A percentile compares a stretch with the other conserved stretches of the same genome.
Conservation (phyloP, 2,113 vertebrate species). For the Globicephala melas region DNA sequence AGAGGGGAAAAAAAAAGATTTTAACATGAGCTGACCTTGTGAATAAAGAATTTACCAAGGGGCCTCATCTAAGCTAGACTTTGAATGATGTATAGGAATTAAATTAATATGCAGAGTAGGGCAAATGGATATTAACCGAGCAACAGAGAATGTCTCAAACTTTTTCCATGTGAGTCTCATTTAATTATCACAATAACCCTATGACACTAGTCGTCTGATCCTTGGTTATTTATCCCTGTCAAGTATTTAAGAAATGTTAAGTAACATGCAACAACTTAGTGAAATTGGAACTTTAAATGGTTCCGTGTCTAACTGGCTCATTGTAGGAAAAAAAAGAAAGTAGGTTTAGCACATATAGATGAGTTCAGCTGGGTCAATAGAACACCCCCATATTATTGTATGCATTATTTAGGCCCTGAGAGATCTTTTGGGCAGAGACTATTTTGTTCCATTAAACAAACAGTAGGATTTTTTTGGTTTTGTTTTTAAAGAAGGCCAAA, state of each 20-base stretch:
- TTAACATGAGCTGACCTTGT: conserved; percentile 24
- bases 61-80: not conserved
- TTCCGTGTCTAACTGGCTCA: not conserved
- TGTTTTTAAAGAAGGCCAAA: conserved; percentile 12
- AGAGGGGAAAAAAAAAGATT: not conserved
- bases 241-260: not conserved
- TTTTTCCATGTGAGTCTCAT: not conserved
- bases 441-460: conserved; percentile 12
- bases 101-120: not conserved
- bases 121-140: not conserved
- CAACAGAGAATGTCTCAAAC: not conserved
- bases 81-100: conserved; percentile 43
- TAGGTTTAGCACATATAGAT: not conserved
- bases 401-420: not conserved
- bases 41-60: conserved; percentile 33
- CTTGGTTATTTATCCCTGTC: not conserved
- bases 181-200: not conserved
- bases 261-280: not conserved
- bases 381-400: not conserved
- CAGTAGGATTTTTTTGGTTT: not conserved
- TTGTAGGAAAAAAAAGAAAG: not conserved
- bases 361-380: not conserved
- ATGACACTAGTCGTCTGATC: not conserved
- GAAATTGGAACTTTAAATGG: not conserved
- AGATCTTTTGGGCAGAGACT: not conserved